phyloP scores from a whole-genome alignment of 53 echinoderm and acorn worm species.

The Antedon mediterranea region DNA sequence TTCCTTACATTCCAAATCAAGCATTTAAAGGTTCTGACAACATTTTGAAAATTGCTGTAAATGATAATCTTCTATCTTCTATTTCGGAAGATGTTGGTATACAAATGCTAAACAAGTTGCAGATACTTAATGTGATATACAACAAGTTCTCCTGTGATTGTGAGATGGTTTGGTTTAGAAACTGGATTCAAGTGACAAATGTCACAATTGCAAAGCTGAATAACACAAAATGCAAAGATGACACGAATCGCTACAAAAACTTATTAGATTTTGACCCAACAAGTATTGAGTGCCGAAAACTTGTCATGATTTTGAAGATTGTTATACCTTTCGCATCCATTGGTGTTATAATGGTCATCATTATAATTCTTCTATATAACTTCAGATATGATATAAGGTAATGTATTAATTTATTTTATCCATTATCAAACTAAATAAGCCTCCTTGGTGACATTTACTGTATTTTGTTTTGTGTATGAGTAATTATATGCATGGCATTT shows the following conservation, averaged over 20 bases:
- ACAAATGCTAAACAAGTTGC: background rate
- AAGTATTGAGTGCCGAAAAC: background rate
- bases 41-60: background rate
- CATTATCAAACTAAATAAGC: too few relatives aligned
- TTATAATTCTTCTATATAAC: background rate
- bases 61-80: background rate
- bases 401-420: too few relatives aligned
- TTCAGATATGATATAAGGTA: background rate
- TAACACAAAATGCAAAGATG: background rate
- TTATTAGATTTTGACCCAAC: background rate
- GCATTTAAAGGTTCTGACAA: background rate
- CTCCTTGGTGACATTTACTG: too few relatives aligned
- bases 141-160: background rate
- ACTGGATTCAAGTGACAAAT: background rate
- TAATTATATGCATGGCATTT: too few relatives aligned
- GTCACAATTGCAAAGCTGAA: background rate
- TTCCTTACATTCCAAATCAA: background rate
- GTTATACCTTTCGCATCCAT: background rate
- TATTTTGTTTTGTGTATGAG: too few relatives aligned
- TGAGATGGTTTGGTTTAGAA: background rate
- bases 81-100: background rate
- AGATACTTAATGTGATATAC: background rate
- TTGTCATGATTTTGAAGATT: background rate
- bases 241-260: background rate
- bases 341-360: background rate